Base-by-base conservation (phyloP, 2,888 invertebrate species). In the Phortica okadai region DNA sequence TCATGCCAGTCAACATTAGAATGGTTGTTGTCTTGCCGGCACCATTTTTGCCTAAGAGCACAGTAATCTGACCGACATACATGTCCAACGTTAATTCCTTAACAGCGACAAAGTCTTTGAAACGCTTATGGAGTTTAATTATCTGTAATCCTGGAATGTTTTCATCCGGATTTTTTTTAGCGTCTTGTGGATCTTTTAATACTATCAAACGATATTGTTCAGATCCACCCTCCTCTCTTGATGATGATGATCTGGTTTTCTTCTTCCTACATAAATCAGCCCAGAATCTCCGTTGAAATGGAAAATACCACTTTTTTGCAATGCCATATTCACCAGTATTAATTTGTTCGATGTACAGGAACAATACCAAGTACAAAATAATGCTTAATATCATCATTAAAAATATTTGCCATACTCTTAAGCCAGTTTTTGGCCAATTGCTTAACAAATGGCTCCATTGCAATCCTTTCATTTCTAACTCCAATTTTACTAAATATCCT, bases 1-100 rank as follows among this genome's bases (percentile, higher is more conserved):
- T 91, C 89, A 95, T 93, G 21, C 95, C 97, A 74, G 97, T 97
- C 66, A 98, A 91, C 95, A 98, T 97, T 1, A 96, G 96, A 93
- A 98, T 96, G 1, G 96, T 96, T 0, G 97, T 97, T 0, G 97
- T 96, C 92, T 98, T 98, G 11, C 97, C 97, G 74, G 97, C 97
- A 1, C 97, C 98, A 74, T 89, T 89, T 76, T 95, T 95, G 0
- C 96, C 96, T 33, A 96, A 91, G 16, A 96, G 89, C 7, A 96
- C 96, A 0, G 97, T 97, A 80, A 97, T 97, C 92, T 98, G 97
- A 77, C 95, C 95, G 86, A 96, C 94, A 88, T 95, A 97, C 93
- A 97, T 95, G 83, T 96, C 95, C 76, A 97, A 84, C 21, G 93
- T 93, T 73, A 97, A 91, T 81, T 94, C 93, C 77, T 93, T 92